Evolutionary conservation across 2,113 vertebrate species (phyloP).

Genomic region (Ochotona princeps): DNA sequence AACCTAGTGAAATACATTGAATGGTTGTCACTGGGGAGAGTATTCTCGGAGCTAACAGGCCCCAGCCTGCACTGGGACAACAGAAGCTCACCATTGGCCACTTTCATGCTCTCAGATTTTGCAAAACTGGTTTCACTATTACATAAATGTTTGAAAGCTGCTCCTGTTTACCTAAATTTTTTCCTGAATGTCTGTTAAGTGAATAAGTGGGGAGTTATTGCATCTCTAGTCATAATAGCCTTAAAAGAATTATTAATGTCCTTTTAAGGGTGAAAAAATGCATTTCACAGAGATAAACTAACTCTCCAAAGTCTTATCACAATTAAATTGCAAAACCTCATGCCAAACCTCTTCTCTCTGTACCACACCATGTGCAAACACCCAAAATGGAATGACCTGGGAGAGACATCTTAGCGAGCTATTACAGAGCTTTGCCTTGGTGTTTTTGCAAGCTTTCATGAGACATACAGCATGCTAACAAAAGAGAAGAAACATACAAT

Average conservation of each 20-base stretch:
- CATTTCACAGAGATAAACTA: not conserved
- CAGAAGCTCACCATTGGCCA: not conserved
- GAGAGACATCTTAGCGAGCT: not conserved
- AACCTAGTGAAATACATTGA: not conserved
- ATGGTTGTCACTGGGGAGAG: not conserved
- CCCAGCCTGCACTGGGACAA: not conserved
- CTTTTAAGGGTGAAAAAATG: not conserved
- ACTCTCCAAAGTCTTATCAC: not conserved
- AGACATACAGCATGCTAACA: not conserved
- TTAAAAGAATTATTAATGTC: not conserved
- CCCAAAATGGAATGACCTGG: not conserved
- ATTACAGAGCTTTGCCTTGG: conserved; percentile 34
- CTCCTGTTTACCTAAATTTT: not conserved
- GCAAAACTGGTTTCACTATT: not conserved
- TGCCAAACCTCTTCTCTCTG: not conserved
- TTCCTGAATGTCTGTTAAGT: not conserved
- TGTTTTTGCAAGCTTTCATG: not conserved
- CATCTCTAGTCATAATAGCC: not conserved
- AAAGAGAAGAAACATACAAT: not conserved
- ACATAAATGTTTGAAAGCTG: conserved; percentile 28
- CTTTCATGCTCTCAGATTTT: conserved; percentile 19
- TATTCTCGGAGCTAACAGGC: not conserved
- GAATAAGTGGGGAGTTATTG: not conserved
- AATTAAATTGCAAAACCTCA: conserved; percentile 5
- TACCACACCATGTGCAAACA: not conserved